Percentiles rank a stretch among this genome's conserved stretches.
Conservation (phyloP, 2,113 vertebrate species). For the Nipponia nippon region DNA sequence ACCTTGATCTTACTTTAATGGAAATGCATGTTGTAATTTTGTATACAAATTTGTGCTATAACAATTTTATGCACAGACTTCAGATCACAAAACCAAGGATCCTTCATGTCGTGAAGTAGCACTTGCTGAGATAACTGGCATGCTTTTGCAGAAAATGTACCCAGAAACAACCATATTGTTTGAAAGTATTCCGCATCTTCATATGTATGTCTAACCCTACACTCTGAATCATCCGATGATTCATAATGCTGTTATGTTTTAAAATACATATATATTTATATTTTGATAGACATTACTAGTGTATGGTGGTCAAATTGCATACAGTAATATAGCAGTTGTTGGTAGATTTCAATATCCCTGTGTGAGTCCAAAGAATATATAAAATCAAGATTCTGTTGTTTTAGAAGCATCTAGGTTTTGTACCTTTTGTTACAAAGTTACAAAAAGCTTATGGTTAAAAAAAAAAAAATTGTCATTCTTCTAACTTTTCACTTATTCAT, state of each 20-base stretch:
- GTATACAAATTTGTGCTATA: constrained; percentile 6
- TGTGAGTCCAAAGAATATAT: constrained; percentile 9
- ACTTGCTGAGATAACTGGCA: constrained; percentile 29
- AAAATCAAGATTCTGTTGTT: background rate
- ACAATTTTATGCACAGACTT: constrained; percentile 34
- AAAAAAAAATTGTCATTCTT: background rate
- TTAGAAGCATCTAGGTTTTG: background rate
- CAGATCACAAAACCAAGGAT: constrained; percentile 40
- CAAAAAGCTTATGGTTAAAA: background rate
- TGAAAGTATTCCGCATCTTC: constrained; percentile 26
- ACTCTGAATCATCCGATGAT: constrained; percentile 21
- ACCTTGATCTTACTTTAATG: background rate
- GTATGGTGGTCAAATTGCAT: constrained; percentile 18
- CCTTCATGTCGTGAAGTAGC: constrained; percentile 27
- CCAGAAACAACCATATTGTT: constrained; percentile 43
- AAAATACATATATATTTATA: constrained; percentile 14
- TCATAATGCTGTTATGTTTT: constrained; percentile 50
- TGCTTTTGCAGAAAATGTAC: constrained; percentile 31
- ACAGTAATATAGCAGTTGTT: constrained; percentile 34
- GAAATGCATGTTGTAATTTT: background rate
- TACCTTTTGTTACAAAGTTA: background rate
- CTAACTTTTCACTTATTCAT: background rate
- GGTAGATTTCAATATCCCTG: constrained; percentile 2
- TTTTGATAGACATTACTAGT: constrained; percentile 48
- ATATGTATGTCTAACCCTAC: constrained; percentile 25